Percentiles rank a stretch among this genome's conserved stretches.
Conservation (phyloP, 2,797 vertebrate genomes). For the Sebastolobus altivelis region DNA sequence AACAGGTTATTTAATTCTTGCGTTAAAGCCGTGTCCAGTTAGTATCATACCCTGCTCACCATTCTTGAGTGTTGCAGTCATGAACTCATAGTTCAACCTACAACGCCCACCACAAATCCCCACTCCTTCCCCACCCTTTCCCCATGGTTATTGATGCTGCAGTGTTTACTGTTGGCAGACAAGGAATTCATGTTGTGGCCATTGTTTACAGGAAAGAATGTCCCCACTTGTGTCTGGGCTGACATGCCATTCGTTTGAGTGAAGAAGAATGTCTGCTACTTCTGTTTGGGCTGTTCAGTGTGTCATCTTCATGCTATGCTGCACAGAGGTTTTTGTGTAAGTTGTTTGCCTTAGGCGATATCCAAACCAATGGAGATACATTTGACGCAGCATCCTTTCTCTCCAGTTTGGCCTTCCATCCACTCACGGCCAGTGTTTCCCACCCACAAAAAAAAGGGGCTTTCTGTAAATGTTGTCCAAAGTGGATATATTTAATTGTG, state of each 20-base stretch:
- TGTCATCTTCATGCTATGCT: slow-evolving; percentile 73
- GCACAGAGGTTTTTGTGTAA: slow-evolving; percentile 69
- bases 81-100: slow-evolving; percentile 4
- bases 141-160: slow-evolving; percentile 48
- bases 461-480: slow-evolving; percentile 33
- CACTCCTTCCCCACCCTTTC: slow-evolving; percentile 38
- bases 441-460: slow-evolving; percentile 1
- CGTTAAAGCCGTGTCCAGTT: slow-evolving; percentile 45
- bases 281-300: slow-evolving; percentile 59
- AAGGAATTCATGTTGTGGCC: slow-evolving; percentile 66
- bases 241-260: slow-evolving; percentile 67
- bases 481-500: slow-evolving; percentile 6
- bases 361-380: slow-evolving; percentile 46
- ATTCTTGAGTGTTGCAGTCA: slow-evolving; percentile 27
- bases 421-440: slow-evolving; percentile 39
- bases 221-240: slow-evolving; percentile 67
- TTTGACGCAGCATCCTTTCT: slow-evolving; percentile 46
- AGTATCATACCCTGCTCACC: slow-evolving; percentile 23
- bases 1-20: slow-evolving; percentile 65
- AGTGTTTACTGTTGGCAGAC: slow-evolving; percentile 61
- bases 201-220: slow-evolving; percentile 76
- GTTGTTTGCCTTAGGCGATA: slow-evolving; percentile 64
- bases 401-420: slow-evolving; percentile 27
- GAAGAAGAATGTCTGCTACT: slow-evolving; percentile 64
- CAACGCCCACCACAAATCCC: slow-evolving; percentile 33